phyloP scores from a whole-genome alignment of 2,797 vertebrate species.

The Mormyrops boulengeri region DNA sequence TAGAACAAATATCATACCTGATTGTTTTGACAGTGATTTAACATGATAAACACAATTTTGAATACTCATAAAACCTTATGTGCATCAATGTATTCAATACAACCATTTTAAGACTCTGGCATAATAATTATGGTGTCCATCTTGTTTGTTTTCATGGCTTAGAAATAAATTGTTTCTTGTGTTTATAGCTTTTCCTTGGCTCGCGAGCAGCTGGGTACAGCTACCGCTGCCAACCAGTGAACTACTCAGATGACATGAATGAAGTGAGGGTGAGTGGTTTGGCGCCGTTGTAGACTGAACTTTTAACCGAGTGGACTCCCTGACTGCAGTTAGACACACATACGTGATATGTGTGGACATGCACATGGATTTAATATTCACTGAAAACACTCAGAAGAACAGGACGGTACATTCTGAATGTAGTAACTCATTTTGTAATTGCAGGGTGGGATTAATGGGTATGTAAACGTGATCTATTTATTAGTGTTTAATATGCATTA shows the following conservation, averaged over 20 bases:
- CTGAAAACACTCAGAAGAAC: background rate
- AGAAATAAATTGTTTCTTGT: slow-evolving; percentile 15
- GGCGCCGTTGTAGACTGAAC: background rate
- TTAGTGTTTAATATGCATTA: background rate
- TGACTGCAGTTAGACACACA: background rate
- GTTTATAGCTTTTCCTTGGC: slow-evolving; percentile 77
- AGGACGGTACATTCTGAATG: background rate
- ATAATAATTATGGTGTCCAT: background rate
- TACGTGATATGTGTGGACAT: background rate
- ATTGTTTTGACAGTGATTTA: background rate
- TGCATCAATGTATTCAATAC: background rate
- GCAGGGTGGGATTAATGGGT: background rate
- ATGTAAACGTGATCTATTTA: background rate
- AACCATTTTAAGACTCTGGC: background rate
- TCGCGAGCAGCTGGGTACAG: slow-evolving; percentile 90
- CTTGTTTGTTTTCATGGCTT: background rate
- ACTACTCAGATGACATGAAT: slow-evolving; percentile 87
- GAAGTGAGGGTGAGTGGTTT: slow-evolving; percentile 88
- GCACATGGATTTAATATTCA: background rate
- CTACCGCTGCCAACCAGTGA: slow-evolving; percentile 94
- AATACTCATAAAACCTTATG: background rate
- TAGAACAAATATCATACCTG: background rate
- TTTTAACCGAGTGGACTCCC: background rate
- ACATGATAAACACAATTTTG: background rate
- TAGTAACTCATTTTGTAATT: background rate